Conservation (phyloP, 2,888 invertebrate species). For the Lycophotia porphyrea region DNA sequence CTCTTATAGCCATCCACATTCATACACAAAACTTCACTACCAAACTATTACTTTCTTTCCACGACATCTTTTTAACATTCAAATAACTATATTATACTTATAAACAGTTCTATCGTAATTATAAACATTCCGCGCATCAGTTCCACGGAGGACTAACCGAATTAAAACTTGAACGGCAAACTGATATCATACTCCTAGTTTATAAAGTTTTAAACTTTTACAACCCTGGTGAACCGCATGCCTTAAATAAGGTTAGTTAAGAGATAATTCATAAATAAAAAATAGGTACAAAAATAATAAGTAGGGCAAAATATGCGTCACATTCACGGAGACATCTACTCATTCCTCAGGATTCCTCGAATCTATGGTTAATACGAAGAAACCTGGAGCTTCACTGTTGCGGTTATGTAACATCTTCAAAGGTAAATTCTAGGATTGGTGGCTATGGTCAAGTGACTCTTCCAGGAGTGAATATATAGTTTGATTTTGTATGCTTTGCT, state of each 20-base stretch:
- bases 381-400: too few species aligned
- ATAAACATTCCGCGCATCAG: neutral
- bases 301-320: neutral
- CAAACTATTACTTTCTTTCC: neutral
- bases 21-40: too few species aligned
- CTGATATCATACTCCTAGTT: slow-evolving; percentile 20
- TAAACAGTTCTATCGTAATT: neutral
- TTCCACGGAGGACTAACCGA: slow-evolving; percentile 15
- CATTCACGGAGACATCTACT: neutral
- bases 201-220: neutral
- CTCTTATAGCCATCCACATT: too few species aligned
- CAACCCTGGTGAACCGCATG: neutral
- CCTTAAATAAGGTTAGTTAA: neutral
- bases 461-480: too few species aligned
- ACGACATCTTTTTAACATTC: neutral
- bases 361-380: neutral
- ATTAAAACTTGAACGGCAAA: slow-evolving; percentile 33
- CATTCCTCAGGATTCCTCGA: neutral
- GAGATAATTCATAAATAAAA: too few species aligned
- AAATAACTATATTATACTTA: too few species aligned
- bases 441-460: too few species aligned
- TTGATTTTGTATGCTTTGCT: too few species aligned
- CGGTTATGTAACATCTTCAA: neutral
- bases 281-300: neutral
- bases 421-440: neutral